Evolutionary conservation across 1,140 invertebrate genomes (phyloP).

Genomic region (Macrobrachium rosenbergii): DNA sequence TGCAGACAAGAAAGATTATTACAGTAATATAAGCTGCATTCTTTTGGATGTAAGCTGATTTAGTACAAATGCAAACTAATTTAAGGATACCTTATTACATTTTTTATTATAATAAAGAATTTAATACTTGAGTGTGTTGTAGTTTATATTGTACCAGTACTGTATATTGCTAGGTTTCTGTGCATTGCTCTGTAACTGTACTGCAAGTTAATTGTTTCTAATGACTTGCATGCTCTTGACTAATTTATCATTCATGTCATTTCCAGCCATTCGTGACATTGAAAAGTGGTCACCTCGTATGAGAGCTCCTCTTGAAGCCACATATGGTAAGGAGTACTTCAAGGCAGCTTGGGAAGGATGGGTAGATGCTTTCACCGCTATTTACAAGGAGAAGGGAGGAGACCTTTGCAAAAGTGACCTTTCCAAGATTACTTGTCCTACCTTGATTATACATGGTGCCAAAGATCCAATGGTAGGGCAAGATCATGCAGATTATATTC

Average conservation of each 20-base stretch:
- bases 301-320: slow-evolving; percentile 79
- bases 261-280: slow-evolving; percentile 76
- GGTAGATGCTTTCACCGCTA: slow-evolving; percentile 77
- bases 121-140: too few relatives aligned
- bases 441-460: slow-evolving; percentile 71
- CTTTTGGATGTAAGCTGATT: too few relatives aligned
- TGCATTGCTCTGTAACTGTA: neutral
- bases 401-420: slow-evolving; percentile 81
- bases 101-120: too few relatives aligned
- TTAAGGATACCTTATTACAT: too few relatives aligned
- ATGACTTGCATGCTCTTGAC: neutral
- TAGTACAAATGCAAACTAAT: too few relatives aligned
- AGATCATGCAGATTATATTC: slow-evolving; percentile 70
- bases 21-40: too few relatives aligned
- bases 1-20: too few relatives aligned
- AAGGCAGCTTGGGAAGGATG: slow-evolving; percentile 79
- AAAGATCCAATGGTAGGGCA: slow-evolving; percentile 70
- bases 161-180: too few relatives aligned
- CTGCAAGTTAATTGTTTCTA: neutral
- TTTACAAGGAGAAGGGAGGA: slow-evolving; percentile 76
- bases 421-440: slow-evolving; percentile 71
- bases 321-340: slow-evolving; percentile 84
- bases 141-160: too few relatives aligned
- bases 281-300: slow-evolving; percentile 84
- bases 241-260: slow-evolving; percentile 8